These are phyloP conservation scores for Sus cebifrons DNA, from an alignment of 2,797 vertebrate genomes.

Conservation along the genomic window DNA sequence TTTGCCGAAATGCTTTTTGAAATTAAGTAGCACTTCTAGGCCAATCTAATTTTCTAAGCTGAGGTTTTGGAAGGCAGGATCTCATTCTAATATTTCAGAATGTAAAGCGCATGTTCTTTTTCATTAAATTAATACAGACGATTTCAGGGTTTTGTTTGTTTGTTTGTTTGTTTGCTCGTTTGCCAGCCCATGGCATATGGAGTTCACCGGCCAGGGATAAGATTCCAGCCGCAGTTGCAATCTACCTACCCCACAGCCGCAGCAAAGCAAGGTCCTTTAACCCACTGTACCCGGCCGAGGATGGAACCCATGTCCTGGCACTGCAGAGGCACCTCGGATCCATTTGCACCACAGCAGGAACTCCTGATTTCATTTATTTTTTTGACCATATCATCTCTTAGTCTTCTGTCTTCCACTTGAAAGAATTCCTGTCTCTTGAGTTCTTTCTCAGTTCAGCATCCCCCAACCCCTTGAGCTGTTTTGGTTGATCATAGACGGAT, in stretches of 20 bases:
- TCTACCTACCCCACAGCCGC: too few species aligned
- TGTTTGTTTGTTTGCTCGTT: too few species aligned
- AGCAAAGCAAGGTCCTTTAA: too few species aligned
- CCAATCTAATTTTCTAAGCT: constrained; percentile 10
- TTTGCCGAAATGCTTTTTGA: not conserved
- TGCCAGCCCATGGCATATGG: too few species aligned
- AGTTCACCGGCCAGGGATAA: too few species aligned
- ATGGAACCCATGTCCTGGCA: too few species aligned
- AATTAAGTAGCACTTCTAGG: constrained; percentile 14
- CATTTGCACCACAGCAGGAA: too few species aligned
- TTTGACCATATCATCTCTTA: not conserved
- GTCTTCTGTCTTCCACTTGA: not conserved
- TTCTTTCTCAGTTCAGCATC: not conserved
- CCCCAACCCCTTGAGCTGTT: not conserved
- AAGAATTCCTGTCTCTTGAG: not conserved
- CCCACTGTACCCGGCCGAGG: too few species aligned
- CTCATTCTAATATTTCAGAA: constrained; percentile 37
- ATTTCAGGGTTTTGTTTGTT: not conserved
- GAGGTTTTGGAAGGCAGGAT: not conserved
- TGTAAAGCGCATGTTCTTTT: not conserved
- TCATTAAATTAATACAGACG: not conserved
- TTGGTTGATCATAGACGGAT: not conserved
- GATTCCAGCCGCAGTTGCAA: too few species aligned
- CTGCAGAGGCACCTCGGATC: too few species aligned
- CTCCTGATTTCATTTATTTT: too few species aligned